Evolutionary conservation across 2,888 invertebrate species (phyloP).

Genomic region (Nymphalis urticae): DNA sequence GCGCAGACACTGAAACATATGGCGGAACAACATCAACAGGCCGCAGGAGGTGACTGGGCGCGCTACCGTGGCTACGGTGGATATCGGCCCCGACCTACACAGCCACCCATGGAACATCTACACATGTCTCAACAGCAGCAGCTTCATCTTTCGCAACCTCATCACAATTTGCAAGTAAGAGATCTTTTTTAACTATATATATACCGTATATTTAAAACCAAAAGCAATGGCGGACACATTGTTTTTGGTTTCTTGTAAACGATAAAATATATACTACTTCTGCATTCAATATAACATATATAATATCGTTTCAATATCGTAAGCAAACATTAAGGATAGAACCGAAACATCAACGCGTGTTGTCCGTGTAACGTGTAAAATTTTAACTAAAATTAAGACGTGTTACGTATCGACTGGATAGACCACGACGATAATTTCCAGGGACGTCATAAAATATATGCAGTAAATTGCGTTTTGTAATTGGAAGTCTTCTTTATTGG

Average conservation of each 20-base stretch:
- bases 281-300: background rate
- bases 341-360: conserved; percentile 21
- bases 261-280: background rate
- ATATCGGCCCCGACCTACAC: conserved; percentile 70
- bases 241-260: too few relatives aligned
- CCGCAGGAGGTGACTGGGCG: conserved; percentile 81
- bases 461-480: conserved; percentile 57
- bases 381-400: conserved; percentile 20
- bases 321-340: conserved; percentile 18
- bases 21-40: conserved; percentile 97
- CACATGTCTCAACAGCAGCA: conserved; percentile 95
- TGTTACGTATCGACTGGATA: conserved; percentile 36
- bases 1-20: conserved; percentile 97
- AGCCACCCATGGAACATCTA: conserved; percentile 76
- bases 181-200: too few relatives aligned
- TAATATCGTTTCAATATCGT: conserved; percentile 21
- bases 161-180: conserved; percentile 89
- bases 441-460: conserved; percentile 48
- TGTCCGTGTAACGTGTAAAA: conserved; percentile 14
- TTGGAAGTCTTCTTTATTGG: conserved; percentile 69
- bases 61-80: conserved; percentile 80
- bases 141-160: conserved; percentile 91
- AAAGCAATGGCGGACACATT: too few relatives aligned
- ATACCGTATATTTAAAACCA: too few relatives aligned
- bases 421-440: conserved; percentile 25